A percentile compares a stretch with the other conserved stretches of the same genome.
Evolutionary conservation across 1,140 invertebrate genomes (phyloP).

Genomic region (Wasmannia auropunctata): DNA sequence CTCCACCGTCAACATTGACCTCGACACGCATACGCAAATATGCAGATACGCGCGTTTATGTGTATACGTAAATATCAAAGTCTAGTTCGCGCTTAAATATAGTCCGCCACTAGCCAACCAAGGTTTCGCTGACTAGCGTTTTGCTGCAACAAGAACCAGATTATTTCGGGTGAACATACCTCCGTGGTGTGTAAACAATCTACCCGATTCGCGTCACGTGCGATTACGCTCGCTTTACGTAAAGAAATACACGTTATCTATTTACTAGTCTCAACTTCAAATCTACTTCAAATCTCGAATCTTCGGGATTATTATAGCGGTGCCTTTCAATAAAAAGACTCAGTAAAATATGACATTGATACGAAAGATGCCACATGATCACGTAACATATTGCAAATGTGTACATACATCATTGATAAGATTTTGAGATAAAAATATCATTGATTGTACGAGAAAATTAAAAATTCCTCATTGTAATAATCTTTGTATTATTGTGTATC

Average conservation of each 20-base stretch:
- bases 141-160: neutral
- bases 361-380: neutral
- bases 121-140: neutral
- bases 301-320: neutral
- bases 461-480: neutral
- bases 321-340: neutral
- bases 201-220: neutral
- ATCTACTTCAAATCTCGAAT: neutral
- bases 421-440: neutral
- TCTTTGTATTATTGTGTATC: neutral
- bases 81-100: slow-evolving; percentile 42
- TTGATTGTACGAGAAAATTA: neutral
- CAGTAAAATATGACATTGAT: neutral
- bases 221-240: neutral
- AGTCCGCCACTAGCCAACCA: neutral
- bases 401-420: neutral
- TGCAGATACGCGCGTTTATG: neutral
- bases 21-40: slow-evolving; percentile 29
- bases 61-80: slow-evolving; percentile 7
- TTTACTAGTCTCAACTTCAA: neutral
- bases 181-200: neutral
- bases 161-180: neutral
- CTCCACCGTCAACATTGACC: slow-evolving; percentile 7
- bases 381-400: neutral
- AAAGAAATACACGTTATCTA: neutral